Conservation (phyloP, 2,113 vertebrate species). For the Myrmophylax atrothorax region DNA sequence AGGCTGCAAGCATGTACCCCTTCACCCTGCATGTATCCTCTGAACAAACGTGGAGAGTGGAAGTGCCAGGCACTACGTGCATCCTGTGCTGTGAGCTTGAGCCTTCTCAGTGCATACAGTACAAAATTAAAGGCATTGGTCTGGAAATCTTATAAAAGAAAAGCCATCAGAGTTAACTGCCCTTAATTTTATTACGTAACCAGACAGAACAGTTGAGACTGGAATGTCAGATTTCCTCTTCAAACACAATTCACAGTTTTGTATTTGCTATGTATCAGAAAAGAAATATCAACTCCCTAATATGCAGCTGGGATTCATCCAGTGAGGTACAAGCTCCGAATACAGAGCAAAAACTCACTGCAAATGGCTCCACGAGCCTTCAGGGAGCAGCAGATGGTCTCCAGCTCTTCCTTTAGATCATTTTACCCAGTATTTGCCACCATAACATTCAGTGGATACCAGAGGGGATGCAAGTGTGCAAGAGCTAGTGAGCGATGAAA, state of each 20-base stretch:
- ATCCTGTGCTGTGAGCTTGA: neutral
- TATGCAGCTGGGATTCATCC: neutral
- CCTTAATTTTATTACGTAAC: conserved; percentile 66
- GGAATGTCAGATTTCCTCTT: conserved; percentile 54
- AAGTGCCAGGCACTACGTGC: neutral
- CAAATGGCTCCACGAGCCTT: neutral
- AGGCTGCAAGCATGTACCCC: neutral
- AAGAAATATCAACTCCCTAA: conserved; percentile 30
- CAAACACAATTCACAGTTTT: conserved; percentile 38
- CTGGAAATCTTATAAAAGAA: conserved; percentile 22
- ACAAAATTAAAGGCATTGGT: conserved; percentile 14
- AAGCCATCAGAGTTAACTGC: conserved; percentile 40
- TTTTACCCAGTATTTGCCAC: neutral
- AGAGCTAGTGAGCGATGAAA: neutral
- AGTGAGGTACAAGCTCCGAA: conserved; percentile 31
- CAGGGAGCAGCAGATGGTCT: conserved; percentile 5
- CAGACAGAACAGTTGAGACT: conserved; percentile 60
- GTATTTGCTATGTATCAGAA: conserved; percentile 49
- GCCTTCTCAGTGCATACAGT: neutral
- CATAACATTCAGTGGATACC: neutral
- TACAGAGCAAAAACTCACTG: conserved; percentile 38
- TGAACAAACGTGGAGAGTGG: neutral
- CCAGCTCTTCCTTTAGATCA: neutral
- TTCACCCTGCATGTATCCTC: neutral
- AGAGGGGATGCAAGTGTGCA: neutral